A percentile compares a stretch with the other conserved stretches of the same genome.
Conservation (phyloP, 2,113 vertebrate species). For the Turnix velox region DNA sequence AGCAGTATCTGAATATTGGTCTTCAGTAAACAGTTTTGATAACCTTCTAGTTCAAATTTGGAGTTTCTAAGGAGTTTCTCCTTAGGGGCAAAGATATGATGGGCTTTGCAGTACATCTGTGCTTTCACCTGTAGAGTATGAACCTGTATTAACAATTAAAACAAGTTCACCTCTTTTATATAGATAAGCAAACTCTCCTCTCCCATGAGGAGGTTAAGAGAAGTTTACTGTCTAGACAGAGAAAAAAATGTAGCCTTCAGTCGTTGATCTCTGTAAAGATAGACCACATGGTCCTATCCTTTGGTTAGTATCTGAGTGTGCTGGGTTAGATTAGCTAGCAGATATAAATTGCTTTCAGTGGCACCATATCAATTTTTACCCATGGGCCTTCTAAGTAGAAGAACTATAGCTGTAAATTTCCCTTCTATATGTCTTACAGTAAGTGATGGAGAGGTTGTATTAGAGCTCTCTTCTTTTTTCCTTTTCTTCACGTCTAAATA, state of each 20-base stretch:
- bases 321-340: neutral
- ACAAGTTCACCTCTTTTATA: neutral
- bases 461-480: neutral
- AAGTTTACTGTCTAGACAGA: neutral
- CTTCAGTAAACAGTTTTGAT: neutral
- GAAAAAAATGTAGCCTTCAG: neutral
- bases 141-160: neutral
- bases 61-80: neutral
- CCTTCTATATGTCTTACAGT: neutral
- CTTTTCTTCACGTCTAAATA: neutral
- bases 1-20: neutral
- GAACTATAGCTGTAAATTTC: neutral
- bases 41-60: neutral
- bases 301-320: neutral
- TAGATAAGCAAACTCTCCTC: neutral
- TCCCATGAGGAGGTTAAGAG: neutral
- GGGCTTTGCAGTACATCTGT: neutral
- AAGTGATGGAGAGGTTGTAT: neutral
- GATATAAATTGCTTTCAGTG: neutral
- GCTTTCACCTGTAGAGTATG: neutral
- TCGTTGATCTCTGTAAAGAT: neutral
- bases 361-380: neutral
- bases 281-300: fast-evolving
- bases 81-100: neutral
- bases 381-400: neutral